Percentiles rank a stretch among this genome's conserved stretches.
phyloP scores from a whole-genome alignment of 1,140 invertebrate genomes.

The Heliconius nattereri region DNA sequence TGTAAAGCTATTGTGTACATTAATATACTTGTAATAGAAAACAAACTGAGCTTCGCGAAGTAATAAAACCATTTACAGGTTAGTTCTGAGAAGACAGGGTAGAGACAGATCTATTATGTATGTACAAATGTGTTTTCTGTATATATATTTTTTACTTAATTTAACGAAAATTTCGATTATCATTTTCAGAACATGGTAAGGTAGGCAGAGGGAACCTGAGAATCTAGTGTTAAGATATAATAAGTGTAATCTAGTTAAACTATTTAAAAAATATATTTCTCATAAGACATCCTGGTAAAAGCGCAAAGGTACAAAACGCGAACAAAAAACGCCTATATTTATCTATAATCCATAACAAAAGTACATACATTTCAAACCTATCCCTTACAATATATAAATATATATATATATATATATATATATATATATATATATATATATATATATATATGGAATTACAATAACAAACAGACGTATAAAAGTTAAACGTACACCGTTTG shows the following conservation, averaged over 20 bases:
- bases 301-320: neutral
- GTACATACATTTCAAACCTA: slow-evolving; percentile 5
- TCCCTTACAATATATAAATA: neutral
- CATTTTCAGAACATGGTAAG: no score
- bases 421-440: no score
- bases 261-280: neutral
- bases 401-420: no score
- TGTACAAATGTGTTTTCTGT: neutral
- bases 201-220: no score
- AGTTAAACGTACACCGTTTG: neutral
- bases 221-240: no score
- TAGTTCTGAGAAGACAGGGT: neutral
- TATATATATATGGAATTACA: neutral
- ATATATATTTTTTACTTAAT: neutral
- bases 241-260: neutral
- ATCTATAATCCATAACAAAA: slow-evolving; percentile 1
- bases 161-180: no score
- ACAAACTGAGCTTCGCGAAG: neutral
- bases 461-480: slow-evolving; percentile 22
- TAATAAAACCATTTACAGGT: neutral
- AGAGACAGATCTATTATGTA: neutral
- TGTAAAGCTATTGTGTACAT: slow-evolving; percentile 40
- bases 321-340: neutral
- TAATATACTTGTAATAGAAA: slow-evolving; percentile 43
- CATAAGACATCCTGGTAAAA: neutral